These are phyloP conservation scores for Chymomyza caudatula DNA, from an alignment of 2,888 invertebrate genomes.

Conservation along the genomic window DNA sequence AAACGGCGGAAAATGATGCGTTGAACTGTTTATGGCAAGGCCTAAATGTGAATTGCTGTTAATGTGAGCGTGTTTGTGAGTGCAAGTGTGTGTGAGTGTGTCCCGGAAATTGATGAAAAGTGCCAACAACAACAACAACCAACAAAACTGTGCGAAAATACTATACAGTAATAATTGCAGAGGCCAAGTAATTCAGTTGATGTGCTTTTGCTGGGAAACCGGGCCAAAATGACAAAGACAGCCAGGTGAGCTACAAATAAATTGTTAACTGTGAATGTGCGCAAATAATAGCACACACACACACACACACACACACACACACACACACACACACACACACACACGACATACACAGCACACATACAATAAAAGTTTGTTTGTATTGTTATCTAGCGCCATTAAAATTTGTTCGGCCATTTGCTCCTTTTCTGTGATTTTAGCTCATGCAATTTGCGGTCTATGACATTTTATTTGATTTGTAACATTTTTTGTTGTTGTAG, in stretches of 20 bases:
- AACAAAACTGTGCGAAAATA: constrained; percentile 23
- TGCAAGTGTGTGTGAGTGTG: constrained; percentile 16
- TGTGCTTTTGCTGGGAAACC: constrained; percentile 31
- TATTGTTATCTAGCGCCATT: constrained; percentile 59
- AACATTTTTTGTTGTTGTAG: not conserved
- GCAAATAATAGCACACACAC: constrained; percentile 37
- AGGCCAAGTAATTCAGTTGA: constrained; percentile 53
- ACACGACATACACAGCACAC: not conserved
- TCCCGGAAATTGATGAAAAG: constrained; percentile 35
- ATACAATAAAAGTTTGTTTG: not conserved
- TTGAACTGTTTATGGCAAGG: constrained; percentile 24
- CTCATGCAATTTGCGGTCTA: constrained; percentile 57
- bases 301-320: not conserved
- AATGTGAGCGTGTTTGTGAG: constrained; percentile 7
- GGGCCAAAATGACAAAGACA: not conserved
- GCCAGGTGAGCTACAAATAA: constrained; percentile 53
- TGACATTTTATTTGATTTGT: constrained; percentile 19
- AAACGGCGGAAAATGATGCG: constrained; percentile 43
- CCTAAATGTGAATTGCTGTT: constrained; percentile 28
- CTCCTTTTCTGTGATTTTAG: constrained; percentile 24
- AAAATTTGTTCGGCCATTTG: constrained; percentile 12
- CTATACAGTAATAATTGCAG: constrained; percentile 58
- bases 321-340: not conserved
- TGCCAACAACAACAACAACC: constrained; percentile 23
- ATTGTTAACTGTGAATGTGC: constrained; percentile 37